Percentiles rank a stretch among this genome's conserved stretches.
These are phyloP conservation scores for Rostratula benghalensis DNA, from an alignment of 2,113 vertebrate genomes.

Conservation along the genomic window DNA sequence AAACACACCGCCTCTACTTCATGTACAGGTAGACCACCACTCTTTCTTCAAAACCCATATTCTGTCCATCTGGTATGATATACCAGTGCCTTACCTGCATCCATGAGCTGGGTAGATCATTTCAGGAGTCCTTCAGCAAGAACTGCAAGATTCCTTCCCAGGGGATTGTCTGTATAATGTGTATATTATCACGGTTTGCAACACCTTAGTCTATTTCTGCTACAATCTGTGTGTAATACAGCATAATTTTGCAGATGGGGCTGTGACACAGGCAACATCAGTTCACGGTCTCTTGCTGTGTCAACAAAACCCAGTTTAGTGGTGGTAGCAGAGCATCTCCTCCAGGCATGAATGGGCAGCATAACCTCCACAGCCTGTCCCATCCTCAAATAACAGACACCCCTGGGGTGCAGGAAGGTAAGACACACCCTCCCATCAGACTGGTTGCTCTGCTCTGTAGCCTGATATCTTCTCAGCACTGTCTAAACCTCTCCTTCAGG, in stretches of 20 bases:
- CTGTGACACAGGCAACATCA: not conserved
- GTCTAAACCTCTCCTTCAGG: not conserved
- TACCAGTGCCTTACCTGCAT: not conserved
- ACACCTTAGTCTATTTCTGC: not conserved
- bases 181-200: not conserved
- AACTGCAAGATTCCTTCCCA: not conserved
- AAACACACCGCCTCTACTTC: not conserved
- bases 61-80: not conserved
- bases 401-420: not conserved
- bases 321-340: not conserved
- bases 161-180: not conserved
- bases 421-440: not conserved
- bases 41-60: not conserved
- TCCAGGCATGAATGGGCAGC: not conserved
- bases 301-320: not conserved
- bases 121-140: not conserved
- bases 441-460: not conserved
- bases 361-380: rapidly evolving
- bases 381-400: not conserved
- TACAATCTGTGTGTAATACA: not conserved
- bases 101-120: not conserved
- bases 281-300: not conserved
- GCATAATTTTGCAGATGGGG: not conserved
- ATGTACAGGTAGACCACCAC: not conserved
- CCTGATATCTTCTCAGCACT: not conserved